These are phyloP conservation scores for Catharus fuscescens DNA, from an alignment of 2,113 vertebrate species.

Conservation along the genomic window DNA sequence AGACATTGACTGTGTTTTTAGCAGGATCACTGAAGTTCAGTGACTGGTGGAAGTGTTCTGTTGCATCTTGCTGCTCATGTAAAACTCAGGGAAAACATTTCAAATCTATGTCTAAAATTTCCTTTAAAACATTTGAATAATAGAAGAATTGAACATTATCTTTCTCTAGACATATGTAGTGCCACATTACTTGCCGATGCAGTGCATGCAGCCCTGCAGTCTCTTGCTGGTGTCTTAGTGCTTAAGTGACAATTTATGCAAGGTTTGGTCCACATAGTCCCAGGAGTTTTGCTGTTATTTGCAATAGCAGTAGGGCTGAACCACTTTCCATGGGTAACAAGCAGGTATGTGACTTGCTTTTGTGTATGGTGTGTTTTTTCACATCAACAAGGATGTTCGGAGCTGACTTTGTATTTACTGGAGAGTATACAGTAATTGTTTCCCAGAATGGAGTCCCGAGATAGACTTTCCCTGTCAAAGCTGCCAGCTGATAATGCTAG, in stretches of 20 bases:
- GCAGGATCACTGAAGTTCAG: neutral
- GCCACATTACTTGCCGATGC: neutral
- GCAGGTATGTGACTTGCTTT: neutral
- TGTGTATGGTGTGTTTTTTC: neutral
- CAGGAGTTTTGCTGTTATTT: neutral
- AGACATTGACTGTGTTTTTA: neutral
- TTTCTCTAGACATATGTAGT: neutral
- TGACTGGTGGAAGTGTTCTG: neutral
- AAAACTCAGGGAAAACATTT: neutral
- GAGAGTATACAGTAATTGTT: neutral
- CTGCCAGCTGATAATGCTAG: neutral
- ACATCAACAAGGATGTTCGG: neutral
- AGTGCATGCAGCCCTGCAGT: neutral
- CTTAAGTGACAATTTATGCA: neutral
- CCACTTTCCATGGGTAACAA: neutral
- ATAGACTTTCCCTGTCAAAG: neutral
- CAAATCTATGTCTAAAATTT: neutral
- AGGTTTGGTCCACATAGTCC: neutral
- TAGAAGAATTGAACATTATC: neutral
- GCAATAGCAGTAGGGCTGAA: neutral
- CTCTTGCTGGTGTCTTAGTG: neutral
- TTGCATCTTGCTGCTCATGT: neutral
- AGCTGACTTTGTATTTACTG: neutral
- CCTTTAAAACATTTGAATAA: neutral
- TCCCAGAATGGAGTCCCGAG: neutral